These are phyloP conservation scores for Subacronicta megacephala DNA, from an alignment of 2,888 invertebrate species.

Conservation along the genomic window DNA sequence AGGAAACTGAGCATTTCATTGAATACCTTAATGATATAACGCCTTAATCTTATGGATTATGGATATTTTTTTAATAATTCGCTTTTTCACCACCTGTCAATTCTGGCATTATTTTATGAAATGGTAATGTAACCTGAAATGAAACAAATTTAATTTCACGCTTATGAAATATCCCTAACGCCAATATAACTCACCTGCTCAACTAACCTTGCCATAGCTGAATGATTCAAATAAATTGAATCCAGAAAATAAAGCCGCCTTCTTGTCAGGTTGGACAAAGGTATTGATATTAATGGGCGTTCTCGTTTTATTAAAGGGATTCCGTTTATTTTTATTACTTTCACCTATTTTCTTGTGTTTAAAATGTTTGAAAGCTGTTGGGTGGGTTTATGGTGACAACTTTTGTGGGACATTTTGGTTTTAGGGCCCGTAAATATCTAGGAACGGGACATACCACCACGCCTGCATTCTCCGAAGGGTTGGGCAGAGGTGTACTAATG, in stretches of 20 bases:
- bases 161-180: slow-evolving; percentile 10
- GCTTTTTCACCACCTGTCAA: no score
- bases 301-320: slow-evolving; percentile 8
- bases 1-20: no score
- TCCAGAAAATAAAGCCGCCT: slow-evolving; percentile 20
- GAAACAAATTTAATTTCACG: not conserved
- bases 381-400: not conserved
- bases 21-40: no score
- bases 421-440: no score
- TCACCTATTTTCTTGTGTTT: not conserved
- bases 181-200: slow-evolving; percentile 6
- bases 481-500: no score
- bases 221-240: slow-evolving; percentile 39
- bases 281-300: slow-evolving; percentile 37
- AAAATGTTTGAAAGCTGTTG: not conserved
- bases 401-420: no score
- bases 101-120: no score
- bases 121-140: no score
- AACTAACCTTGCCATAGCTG: slow-evolving; percentile 7
- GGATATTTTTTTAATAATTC: no score
- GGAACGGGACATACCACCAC: no score
- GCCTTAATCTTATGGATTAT: no score
- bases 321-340: slow-evolving; percentile 10
- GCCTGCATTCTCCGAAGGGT: no score
- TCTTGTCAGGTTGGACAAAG: slow-evolving; percentile 28